Base-by-base conservation (phyloP, 2,797 vertebrate species). In the Scomberomorus guttatus region DNA sequence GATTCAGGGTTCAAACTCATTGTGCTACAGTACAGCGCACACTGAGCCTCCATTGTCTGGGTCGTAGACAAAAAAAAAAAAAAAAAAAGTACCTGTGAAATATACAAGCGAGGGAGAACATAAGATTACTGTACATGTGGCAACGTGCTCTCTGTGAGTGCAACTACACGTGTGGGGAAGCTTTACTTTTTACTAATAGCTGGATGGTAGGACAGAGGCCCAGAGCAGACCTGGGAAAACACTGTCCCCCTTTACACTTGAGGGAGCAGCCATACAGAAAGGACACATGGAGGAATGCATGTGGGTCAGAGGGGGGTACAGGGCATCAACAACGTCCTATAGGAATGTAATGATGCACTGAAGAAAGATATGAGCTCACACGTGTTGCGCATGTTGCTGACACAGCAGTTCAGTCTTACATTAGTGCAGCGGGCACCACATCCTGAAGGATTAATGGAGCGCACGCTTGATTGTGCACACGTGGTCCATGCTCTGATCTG, bases 181-280 rank as follows among this genome's bases (percentile, higher is more conserved):
- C 73, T 84, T 66, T 79, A 85, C 67, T 64, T 61, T 61, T 69
- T 54, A 46, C 79, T 84, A 65, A 83, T 80, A 76, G 79, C 54
- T 48, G 54, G 55, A 77, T 34, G 83, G 69, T 34, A 71, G 78
- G 52, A 77, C 77, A 63, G 71, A 77, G 70, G 72, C 68, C 44
- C 62, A 3, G 50, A 68, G 61, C 65, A 65, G 76, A 85, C 87
- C 63, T 81, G 66, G 85, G 81, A 89, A 85, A 90, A 80, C 84
- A 51, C 37, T 39, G 80, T 79, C 81, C 87, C 70, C 80, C 84
- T 92, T 94, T 90, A 86, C 89, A 93, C 86, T 91, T 69, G 87
- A 88, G 39, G 67, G 81, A 87, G 81, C 92, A 91, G 81, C 32
- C 76, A 92, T 83, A 93, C 92, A 92, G 89, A 76, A 73, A 4